Percentiles rank a stretch among this genome's conserved stretches.
These are phyloP conservation scores for Ctenomys sociabilis DNA, from an alignment of 2,113 vertebrate genomes.

Conservation along the genomic window DNA sequence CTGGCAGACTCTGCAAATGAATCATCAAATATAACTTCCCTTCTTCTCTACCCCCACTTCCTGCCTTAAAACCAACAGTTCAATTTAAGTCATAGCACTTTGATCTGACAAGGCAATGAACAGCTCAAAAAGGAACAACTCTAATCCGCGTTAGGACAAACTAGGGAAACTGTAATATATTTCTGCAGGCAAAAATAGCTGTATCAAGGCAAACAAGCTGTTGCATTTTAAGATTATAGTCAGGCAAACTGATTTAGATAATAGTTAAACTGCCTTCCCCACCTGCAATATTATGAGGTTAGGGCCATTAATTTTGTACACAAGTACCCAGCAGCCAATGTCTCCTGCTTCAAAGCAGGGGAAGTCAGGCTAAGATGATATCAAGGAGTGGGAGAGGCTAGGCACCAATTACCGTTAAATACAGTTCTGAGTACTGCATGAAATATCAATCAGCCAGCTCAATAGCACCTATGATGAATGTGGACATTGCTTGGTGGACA, in stretches of 20 bases:
- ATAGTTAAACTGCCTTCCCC: background rate
- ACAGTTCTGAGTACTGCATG: background rate
- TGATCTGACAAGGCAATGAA: constrained; percentile 50
- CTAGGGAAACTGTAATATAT: constrained; percentile 6
- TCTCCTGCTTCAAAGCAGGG: background rate
- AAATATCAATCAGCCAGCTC: background rate
- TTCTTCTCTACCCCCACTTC: constrained; percentile 63
- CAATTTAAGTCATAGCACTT: constrained; percentile 54
- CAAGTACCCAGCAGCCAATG: background rate
- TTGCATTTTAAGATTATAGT: constrained; percentile 35
- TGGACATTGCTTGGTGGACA: background rate
- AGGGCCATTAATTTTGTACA: background rate
- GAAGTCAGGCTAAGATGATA: background rate
- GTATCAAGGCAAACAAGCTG: background rate
- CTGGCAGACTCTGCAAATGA: constrained; percentile 45
- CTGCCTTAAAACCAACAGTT: constrained; percentile 57
- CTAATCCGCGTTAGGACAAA: background rate
- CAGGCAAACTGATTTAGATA: background rate
- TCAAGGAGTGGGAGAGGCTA: no score
- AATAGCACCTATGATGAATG: background rate
- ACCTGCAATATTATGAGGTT: background rate
- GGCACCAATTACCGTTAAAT: background rate
- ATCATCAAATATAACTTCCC: constrained; percentile 58
- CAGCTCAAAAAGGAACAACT: background rate
- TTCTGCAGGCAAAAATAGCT: background rate